These are phyloP conservation scores for Drosophila obscura DNA, from an alignment of 1,140 invertebrate genomes.

Conservation along the genomic window DNA sequence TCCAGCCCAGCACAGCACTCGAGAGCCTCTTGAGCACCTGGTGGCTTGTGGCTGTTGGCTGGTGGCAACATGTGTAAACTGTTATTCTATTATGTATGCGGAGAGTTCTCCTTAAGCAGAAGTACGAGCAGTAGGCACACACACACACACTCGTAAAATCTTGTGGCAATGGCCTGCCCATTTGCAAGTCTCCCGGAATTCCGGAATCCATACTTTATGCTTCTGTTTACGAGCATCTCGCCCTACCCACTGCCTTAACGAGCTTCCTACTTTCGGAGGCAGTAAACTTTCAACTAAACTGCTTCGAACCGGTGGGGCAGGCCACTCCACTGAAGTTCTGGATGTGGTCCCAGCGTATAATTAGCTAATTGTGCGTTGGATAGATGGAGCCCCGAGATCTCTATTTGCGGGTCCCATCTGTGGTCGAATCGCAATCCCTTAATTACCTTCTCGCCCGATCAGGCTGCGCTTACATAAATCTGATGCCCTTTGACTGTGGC, in stretches of 20 bases:
- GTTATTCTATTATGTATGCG: no score
- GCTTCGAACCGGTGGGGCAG: neutral
- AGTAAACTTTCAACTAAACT: slow-evolving; percentile 37
- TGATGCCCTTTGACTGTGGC: slow-evolving; percentile 47
- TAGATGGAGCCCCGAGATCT: slow-evolving; percentile 5
- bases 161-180: no score
- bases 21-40: no score
- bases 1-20: no score
- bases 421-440: slow-evolving; percentile 2
- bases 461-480: slow-evolving; percentile 54
- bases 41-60: no score
- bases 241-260: slow-evolving; percentile 34
- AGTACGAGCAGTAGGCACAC: no score
- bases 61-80: neutral
- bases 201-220: neutral
- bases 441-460: slow-evolving; percentile 42
- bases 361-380: slow-evolving; percentile 56
- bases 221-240: neutral
- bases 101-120: no score
- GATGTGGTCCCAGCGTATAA: slow-evolving; percentile 23
- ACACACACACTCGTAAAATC: no score
- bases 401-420: slow-evolving; percentile 1
- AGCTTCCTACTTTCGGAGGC: neutral
- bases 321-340: neutral
- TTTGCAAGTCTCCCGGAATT: neutral